Percentiles rank a stretch among this genome's conserved stretches.
These are phyloP conservation scores for Colius striatus DNA, from an alignment of 2,113 vertebrate species.

Conservation along the genomic window DNA sequence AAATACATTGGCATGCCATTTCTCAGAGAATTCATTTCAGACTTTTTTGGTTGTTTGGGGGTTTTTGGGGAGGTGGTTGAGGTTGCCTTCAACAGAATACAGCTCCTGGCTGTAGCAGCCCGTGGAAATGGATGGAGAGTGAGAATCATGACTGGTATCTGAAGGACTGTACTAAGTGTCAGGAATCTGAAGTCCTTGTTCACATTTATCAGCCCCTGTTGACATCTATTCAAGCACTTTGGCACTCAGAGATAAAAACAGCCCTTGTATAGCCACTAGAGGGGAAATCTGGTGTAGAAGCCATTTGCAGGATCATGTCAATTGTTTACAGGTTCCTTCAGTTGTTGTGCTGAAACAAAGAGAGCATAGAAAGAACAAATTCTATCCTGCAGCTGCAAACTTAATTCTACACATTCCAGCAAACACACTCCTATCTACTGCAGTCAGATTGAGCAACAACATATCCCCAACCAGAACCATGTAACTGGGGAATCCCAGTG, in stretches of 20 bases:
- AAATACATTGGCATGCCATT: not conserved
- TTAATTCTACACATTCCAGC: not conserved
- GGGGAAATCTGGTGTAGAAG: not conserved
- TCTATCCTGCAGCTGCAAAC: not conserved
- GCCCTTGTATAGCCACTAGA: not conserved
- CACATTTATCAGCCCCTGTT: not conserved
- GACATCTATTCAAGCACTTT: not conserved
- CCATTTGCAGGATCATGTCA: not conserved
- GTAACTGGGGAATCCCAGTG: not conserved
- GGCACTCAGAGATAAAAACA: not conserved
- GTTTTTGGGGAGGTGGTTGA: not conserved
- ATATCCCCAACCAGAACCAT: not conserved
- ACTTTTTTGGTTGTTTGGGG: not conserved
- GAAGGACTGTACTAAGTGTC: not conserved
- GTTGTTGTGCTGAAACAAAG: not conserved
- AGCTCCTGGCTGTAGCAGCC: not conserved
- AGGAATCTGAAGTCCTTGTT: not conserved
- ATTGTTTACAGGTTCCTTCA: not conserved
- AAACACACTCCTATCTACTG: not conserved
- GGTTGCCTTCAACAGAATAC: not conserved
- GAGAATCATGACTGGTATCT: not conserved
- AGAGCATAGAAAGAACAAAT: not conserved
- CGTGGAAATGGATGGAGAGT: not conserved
- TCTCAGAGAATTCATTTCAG: not conserved
- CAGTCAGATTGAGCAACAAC: not conserved